phyloP scores from a whole-genome alignment of 2,888 invertebrate species.

The Aphidoletes aphidimyza region DNA sequence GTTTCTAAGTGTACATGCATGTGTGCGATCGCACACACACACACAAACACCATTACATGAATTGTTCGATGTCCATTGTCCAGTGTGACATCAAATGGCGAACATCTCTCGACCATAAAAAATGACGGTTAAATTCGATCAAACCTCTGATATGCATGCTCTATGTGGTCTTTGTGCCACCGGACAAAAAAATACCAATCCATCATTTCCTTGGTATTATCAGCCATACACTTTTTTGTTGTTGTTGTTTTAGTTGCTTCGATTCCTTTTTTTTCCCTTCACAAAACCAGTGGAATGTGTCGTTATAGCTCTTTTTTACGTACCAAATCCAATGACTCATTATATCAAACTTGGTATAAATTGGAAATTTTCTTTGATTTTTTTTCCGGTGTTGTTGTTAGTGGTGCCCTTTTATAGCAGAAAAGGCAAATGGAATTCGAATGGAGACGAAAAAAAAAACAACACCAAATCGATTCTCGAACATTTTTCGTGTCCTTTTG shows the following conservation, averaged over 20 bases:
- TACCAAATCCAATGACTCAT: conserved; percentile 14
- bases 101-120: conserved; percentile 5
- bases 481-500: not conserved
- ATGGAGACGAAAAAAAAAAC: conserved; percentile 2
- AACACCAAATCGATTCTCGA: not conserved
- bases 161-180: conserved; percentile 30
- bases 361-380: conserved; percentile 27
- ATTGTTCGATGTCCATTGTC: not conserved
- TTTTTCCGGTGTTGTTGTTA: not conserved
- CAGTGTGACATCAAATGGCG: conserved; percentile 17
- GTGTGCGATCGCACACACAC: not conserved
- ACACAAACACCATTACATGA: too few species aligned
- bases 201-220: conserved; percentile 42
- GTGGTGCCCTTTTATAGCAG: not conserved
- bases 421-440: not conserved
- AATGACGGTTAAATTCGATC: conserved; percentile 38
- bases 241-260: not conserved
- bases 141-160: conserved; percentile 21
- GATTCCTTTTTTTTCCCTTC: not conserved
- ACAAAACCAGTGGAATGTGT: conserved; percentile 35
- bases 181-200: conserved; percentile 22
- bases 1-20: not conserved
- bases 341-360: conserved; percentile 43
- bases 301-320: conserved; percentile 9
- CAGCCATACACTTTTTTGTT: conserved; percentile 15